phyloP scores from a whole-genome alignment of 2,113 vertebrate genomes.

The Phylloscopus whistleri region DNA sequence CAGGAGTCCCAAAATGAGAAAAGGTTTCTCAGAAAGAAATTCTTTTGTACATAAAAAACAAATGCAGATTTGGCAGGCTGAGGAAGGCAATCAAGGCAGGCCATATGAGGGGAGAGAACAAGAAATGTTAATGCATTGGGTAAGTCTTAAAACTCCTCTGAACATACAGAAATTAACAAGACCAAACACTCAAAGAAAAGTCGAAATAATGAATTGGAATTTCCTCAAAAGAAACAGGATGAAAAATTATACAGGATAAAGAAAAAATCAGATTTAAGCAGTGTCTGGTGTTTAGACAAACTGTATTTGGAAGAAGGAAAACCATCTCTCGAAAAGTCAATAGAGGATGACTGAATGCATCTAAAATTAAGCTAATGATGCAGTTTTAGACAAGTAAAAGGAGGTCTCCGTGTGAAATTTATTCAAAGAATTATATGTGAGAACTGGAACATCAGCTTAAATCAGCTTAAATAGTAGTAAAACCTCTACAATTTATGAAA shows the following conservation, averaged over 20 bases:
- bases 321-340: not conserved
- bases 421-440: not conserved
- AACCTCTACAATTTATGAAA: not conserved
- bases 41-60: not conserved
- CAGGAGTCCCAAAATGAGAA: not conserved
- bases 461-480: not conserved
- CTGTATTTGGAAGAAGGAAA: not conserved
- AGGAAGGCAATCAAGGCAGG: not conserved
- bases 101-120: not conserved
- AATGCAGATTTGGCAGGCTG: not conserved
- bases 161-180: not conserved
- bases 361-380: not conserved
- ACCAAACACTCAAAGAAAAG: not conserved
- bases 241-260: not conserved
- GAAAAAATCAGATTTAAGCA: not conserved
- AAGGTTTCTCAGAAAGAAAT: not conserved
- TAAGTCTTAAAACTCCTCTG: not conserved
- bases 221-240: not conserved
- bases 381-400: not conserved
- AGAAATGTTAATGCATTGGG: not conserved
- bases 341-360: not conserved
- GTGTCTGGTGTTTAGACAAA: not conserved
- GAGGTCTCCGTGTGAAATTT: not conserved
- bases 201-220: not conserved
- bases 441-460: not conserved